These are phyloP conservation scores for Frankliniella fusca DNA, from an alignment of 2,888 invertebrate species.

Conservation along the genomic window DNA sequence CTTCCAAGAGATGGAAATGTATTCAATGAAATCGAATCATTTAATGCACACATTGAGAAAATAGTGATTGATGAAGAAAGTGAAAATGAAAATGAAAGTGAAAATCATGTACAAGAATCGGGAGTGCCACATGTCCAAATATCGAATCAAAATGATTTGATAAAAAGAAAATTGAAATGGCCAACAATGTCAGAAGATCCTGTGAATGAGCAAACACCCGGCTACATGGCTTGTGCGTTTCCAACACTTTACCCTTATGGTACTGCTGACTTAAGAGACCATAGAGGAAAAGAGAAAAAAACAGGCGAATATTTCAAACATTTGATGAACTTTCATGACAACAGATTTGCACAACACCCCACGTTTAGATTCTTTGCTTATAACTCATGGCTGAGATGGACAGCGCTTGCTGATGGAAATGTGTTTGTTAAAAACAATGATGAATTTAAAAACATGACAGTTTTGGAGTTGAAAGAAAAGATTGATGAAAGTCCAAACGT, in stretches of 20 bases:
- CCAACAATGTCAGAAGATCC: background rate
- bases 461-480: constrained; percentile 15
- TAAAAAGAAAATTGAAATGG: background rate
- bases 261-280: constrained; percentile 31
- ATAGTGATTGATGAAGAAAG: background rate
- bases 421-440: background rate
- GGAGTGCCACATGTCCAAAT: too few species aligned
- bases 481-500: constrained; percentile 30
- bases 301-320: constrained; percentile 27
- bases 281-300: background rate
- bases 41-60: background rate
- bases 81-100: background rate
- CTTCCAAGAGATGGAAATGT: constrained; percentile 24
- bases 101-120: background rate
- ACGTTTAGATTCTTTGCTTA: constrained; percentile 31
- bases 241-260: constrained; percentile 34
- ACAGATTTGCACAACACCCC: constrained; percentile 28
- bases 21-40: background rate
- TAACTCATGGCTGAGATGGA: background rate
- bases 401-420: background rate
- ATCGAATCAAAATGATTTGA: too few species aligned
- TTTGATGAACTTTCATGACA: constrained; percentile 27
- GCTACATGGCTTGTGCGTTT: constrained; percentile 33
- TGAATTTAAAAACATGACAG: background rate
- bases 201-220: constrained; percentile 31